These are phyloP conservation scores for Tachysurus fulvidraco DNA, from an alignment of 2,113 vertebrate genomes.

Conservation along the genomic window DNA sequence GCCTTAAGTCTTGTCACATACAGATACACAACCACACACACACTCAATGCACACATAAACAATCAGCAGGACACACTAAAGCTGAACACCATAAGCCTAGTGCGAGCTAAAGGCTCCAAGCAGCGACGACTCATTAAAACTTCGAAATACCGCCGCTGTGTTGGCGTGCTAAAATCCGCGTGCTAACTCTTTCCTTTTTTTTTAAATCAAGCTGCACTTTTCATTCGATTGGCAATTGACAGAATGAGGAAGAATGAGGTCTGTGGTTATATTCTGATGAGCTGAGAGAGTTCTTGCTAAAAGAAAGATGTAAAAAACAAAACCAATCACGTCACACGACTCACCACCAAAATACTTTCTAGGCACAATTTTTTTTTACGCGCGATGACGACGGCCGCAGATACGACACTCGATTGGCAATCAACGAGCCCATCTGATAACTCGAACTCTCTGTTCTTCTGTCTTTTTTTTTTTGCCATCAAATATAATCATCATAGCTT, in stretches of 20 bases:
- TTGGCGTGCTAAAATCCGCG: slow-evolving; percentile 55
- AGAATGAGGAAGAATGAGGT: neutral
- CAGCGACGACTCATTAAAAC: slow-evolving; percentile 72
- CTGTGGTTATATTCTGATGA: neutral
- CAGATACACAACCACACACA: slow-evolving; percentile 7
- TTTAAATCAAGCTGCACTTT: slow-evolving; percentile 1
- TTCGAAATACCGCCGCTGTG: slow-evolving; percentile 71
- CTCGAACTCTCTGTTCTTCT: neutral
- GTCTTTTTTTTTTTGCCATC: slow-evolving; percentile 36
- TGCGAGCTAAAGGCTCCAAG: slow-evolving; percentile 71
- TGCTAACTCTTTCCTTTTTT: slow-evolving; percentile 63
- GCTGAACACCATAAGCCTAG: slow-evolving; percentile 45
- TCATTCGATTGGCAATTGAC: neutral
- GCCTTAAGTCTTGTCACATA: slow-evolving; percentile 17
- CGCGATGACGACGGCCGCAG: neutral
- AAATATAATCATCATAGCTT: slow-evolving; percentile 67
- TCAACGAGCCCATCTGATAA: neutral
- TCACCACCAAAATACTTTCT: neutral
- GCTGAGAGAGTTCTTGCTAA: neutral
- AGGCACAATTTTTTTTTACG: neutral
- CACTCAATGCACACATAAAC: slow-evolving; percentile 53
- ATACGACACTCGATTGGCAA: too few species aligned
- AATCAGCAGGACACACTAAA: slow-evolving; percentile 23
- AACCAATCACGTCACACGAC: neutral
- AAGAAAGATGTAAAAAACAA: neutral